Evolutionary conservation across 1,140 invertebrate genomes (phyloP), one percentile per base, ranked within the genome.

Genomic region (Leguminivora glycinivorella): DNA sequence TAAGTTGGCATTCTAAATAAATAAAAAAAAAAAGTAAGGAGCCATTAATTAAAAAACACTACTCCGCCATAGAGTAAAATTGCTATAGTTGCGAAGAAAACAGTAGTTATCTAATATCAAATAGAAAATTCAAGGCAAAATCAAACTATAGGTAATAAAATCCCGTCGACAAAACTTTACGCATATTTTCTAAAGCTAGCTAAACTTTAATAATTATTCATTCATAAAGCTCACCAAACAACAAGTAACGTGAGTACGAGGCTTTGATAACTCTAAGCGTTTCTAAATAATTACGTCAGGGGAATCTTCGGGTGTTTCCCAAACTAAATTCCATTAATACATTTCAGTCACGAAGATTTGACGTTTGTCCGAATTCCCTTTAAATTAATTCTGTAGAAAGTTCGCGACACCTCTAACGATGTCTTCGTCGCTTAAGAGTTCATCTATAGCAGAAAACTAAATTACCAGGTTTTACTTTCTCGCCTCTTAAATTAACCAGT

Each of bases 341-440:
- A 17, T 31, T 63, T 56, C 34, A 34, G 58, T 63, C 58, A 31
- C 58, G 9, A 63, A 63, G 26, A 38, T 67, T 67, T 67, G 9
- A 43, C 24, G 38, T 40, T 43, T 67, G 19, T 40, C 66, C 66
- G 38, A 66, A 69, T 72, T 69, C 47, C 56, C 19, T 34, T 56
- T 63, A 58, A 70, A 75, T 75, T 72, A 68, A 75, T 72, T 72
- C 70, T 70, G 22, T 17, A 56, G 63, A 70, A 84, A 87, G 75
- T 85, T 79, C 67, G 73, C 76, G 81, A 84, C 79, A 80, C 77
- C 77, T 81, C 74, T 81, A 81, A 85, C 75, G 77, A 85, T 80
- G 76, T 83, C 79, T 78, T 83, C 82, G 70, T 74, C 75, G 72
- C 72, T 80, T 78, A 81, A 75, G 74, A 81, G 70, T 85, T 84